Evolutionary conservation across 1,140 invertebrate species (phyloP).

Genomic region (Bombyx mandarina): DNA sequence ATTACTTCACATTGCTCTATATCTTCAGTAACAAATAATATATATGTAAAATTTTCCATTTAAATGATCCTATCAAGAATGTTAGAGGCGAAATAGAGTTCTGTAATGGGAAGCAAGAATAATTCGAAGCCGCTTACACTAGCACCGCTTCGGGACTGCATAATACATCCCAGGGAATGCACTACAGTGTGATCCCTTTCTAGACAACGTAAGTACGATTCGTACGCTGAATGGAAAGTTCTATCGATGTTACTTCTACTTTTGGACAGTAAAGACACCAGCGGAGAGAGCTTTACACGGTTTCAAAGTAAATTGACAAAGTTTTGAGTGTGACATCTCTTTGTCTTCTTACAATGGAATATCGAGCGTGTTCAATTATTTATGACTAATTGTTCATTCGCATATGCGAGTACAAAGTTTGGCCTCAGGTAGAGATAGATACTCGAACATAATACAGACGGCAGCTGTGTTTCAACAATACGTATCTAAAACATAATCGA

Average conservation of each 20-base stretch:
- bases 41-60: slow-evolving; percentile 35
- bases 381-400: slow-evolving; percentile 54
- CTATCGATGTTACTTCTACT: slow-evolving; percentile 59
- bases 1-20: too few species aligned
- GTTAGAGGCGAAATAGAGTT: slow-evolving; percentile 13
- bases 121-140: slow-evolving; percentile 57
- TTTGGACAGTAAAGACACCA: slow-evolving; percentile 56
- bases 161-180: slow-evolving; percentile 68
- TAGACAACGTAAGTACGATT: slow-evolving; percentile 66
- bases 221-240: slow-evolving; percentile 46
- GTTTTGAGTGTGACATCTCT: slow-evolving; percentile 61
- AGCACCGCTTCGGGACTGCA: slow-evolving; percentile 51
- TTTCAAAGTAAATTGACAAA: slow-evolving; percentile 62
- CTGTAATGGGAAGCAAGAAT: slow-evolving; percentile 26
- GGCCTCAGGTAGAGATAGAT: slow-evolving; percentile 17
- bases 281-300: slow-evolving; percentile 52
- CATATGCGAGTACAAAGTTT: slow-evolving; percentile 46
- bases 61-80: slow-evolving; percentile 41
- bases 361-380: slow-evolving; percentile 61
- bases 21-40: slow-evolving; percentile 28
- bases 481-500: too few species aligned
- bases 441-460: neutral
- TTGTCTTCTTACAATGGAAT: slow-evolving; percentile 55
- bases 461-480: slow-evolving; percentile 11
- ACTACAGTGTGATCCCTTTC: slow-evolving; percentile 66